Percentiles rank a stretch among this genome's conserved stretches.
phyloP scores from a whole-genome alignment of 2,113 vertebrate genomes.

The Ornithorhynchus anatinus region DNA sequence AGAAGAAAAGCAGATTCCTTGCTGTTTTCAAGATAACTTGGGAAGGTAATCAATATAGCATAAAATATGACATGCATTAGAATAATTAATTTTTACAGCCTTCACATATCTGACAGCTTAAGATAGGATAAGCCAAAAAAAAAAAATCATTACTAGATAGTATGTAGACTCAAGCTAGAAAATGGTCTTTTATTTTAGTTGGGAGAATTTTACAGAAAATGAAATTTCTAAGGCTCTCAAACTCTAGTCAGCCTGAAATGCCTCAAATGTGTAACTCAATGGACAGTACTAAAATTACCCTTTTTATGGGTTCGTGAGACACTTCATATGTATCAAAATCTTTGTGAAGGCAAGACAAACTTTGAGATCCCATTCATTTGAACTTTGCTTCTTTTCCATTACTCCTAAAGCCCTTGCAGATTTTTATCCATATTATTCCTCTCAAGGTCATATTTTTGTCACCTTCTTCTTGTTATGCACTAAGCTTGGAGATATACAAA shows the following conservation, averaged over 20 bases:
- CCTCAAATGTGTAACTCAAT: constrained; percentile 41
- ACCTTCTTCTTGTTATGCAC: constrained; percentile 25
- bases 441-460: constrained; percentile 43
- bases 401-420: constrained; percentile 48
- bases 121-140: constrained; percentile 50
- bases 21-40: constrained; percentile 41
- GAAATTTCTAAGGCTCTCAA: constrained; percentile 48
- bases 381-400: constrained; percentile 38
- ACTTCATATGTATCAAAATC: constrained; percentile 32
- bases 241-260: constrained; percentile 33
- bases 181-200: constrained; percentile 37
- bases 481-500: constrained; percentile 50
- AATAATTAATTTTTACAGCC: constrained; percentile 69
- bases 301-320: constrained; percentile 48
- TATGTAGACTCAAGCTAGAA: constrained; percentile 35
- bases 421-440: constrained; percentile 43
- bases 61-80: constrained; percentile 45
- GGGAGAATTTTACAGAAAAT: constrained; percentile 59
- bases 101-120: constrained; percentile 41
- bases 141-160: constrained; percentile 55
- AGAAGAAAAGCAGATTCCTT: constrained; percentile 22
- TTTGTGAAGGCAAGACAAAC: constrained; percentile 40
- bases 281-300: constrained; percentile 33
- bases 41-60: constrained; percentile 59
- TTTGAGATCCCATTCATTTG: constrained; percentile 58